phyloP scores from a whole-genome alignment of 2,888 invertebrate species.

The Acleris sparsana region DNA sequence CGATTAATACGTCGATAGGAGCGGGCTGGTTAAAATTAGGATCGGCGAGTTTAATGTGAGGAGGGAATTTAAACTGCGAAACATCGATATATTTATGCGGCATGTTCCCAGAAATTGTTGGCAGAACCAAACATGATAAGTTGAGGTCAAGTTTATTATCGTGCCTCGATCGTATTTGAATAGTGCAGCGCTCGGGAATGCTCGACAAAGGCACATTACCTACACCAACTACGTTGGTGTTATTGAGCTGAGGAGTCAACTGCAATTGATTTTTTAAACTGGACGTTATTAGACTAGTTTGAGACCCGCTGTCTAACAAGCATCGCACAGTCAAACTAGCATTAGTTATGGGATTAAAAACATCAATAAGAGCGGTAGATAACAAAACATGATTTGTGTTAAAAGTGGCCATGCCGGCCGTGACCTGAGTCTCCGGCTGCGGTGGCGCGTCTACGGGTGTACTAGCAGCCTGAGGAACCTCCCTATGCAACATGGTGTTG shows the following conservation, averaged over 20 bases:
- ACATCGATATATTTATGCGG: slow-evolving; percentile 16
- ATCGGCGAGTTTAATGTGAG: slow-evolving; percentile 28
- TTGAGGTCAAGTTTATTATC: not conserved
- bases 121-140: slow-evolving; percentile 11
- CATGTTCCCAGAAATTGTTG: slow-evolving; percentile 16
- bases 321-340: slow-evolving; percentile 1
- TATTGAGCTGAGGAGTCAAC: slow-evolving; percentile 15
- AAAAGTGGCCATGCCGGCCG: not conserved
- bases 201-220: slow-evolving; percentile 22
- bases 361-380: slow-evolving; percentile 16
- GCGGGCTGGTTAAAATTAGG: slow-evolving; percentile 36
- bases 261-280: slow-evolving; percentile 9
- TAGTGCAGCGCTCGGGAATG: not conserved
- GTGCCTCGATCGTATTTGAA: not conserved
- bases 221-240: slow-evolving; percentile 23
- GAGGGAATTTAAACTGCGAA: not conserved
- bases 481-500: slow-evolving; percentile 18
- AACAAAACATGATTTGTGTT: slow-evolving; percentile 11
- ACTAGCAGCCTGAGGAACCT: not conserved
- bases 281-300: slow-evolving; percentile 26
- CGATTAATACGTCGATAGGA: slow-evolving; percentile 35
- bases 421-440: no score
- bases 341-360: slow-evolving; percentile 17
- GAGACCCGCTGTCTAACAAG: slow-evolving; percentile 27
- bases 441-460: not conserved